phyloP scores from a whole-genome alignment of 2,888 invertebrate genomes.

The Pyralis farinalis region DNA sequence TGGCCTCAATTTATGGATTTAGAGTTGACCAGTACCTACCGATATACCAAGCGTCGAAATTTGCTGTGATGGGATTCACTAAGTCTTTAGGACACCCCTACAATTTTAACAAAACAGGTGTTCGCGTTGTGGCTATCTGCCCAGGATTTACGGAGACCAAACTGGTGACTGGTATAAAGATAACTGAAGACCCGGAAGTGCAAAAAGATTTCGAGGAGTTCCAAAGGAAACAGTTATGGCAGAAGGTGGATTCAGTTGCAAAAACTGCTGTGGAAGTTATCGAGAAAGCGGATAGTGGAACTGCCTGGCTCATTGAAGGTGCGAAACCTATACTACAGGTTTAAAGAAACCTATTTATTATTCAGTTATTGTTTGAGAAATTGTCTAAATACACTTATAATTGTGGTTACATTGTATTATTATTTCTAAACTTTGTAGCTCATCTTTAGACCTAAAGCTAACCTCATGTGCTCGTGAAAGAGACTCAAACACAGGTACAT shows the following conservation, averaged over 20 bases:
- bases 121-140: conserved; percentile 75
- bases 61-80: conserved; percentile 75
- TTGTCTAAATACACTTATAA: no score
- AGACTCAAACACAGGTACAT: no score
- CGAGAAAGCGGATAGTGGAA: conserved; percentile 5
- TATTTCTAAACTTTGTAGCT: no score
- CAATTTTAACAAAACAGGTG: conserved; percentile 66
- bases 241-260: conserved; percentile 22
- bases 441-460: not conserved
- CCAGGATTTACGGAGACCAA: conserved; percentile 74
- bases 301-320: conserved; percentile 7
- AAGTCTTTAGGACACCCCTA: conserved; percentile 63
- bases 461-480: not conserved
- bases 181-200: conserved; percentile 18
- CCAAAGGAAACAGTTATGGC: conserved; percentile 31
- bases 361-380: no score
- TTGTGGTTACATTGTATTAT: no score
- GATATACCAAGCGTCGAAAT: conserved; percentile 82
- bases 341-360: no score
- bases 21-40: conserved; percentile 72
- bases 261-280: not conserved
- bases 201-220: conserved; percentile 24
- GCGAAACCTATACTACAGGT: conserved; percentile 1
- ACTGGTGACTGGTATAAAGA: conserved; percentile 17
- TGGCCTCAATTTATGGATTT: conserved; percentile 82